Base-by-base conservation (phyloP, 2,113 vertebrate species). In the Sinocyclocheilus anshuiensis region DNA sequence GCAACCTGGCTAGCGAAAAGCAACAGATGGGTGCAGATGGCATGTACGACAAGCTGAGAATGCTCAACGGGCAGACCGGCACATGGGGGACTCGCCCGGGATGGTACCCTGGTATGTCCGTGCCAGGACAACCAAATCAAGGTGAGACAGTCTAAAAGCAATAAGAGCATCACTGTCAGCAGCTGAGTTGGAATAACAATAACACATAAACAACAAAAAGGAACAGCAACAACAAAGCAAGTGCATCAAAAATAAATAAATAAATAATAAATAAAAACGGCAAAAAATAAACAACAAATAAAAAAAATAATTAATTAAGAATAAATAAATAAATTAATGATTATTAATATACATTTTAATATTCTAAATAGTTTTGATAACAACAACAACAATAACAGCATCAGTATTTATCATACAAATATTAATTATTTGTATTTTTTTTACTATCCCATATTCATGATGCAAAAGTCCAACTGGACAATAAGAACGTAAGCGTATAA, bases 1-100 rank as follows among this genome's bases (percentile, higher is more conserved):
- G 98, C 96, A 99, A 99, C 98, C 97, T 99, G 98, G 98, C 98
- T 96, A 99, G 97, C 95, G 98, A 99, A 96, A 99, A 99, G 97
- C 97, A 99, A 97, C 98, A 99, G 97, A 99, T 99, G 97, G 98
- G 98, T 91, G 97, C 97, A 95, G 98, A 99, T 96, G 97, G 98
- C 95, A 98, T 99, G 97, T 99, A 99, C 95, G 98, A 99, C 96
- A 99, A 99, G 95, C 96, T 99, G 93, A 97, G 97, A 94, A 99
- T 99, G 97, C 95, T 99, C 93, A 99, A 99, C 91, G 98, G 98
- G 90, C 98, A 99, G 95, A 97, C 97, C 91, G 97, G 97, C 93
- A 98, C 96, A 69, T 98, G 97, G 98, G 97, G 97, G 92, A 97
- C 97, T 88, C 96, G 98, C 88, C 97, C 98, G 55, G 98, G 97